phyloP scores from a whole-genome alignment of 2,888 invertebrate species.

The Acanthoscelides obtectus region DNA sequence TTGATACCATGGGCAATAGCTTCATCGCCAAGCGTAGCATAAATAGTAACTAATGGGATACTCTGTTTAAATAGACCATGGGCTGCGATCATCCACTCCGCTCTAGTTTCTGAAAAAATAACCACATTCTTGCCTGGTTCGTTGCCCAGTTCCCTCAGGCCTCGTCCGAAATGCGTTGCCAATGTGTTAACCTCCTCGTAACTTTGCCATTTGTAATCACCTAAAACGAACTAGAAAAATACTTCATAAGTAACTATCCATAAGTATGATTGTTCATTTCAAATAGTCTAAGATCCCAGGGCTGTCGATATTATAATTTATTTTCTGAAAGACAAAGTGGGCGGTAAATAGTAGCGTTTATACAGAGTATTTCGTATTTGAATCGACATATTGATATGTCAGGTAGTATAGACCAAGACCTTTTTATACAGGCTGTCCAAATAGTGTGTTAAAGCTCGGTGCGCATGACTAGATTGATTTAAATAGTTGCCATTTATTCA shows the following conservation, averaged over 20 bases:
- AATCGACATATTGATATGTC: too few relatives aligned
- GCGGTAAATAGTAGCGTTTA: too few relatives aligned
- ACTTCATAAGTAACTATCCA: background rate
- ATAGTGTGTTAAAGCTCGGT: too few relatives aligned
- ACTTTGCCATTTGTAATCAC: conserved; percentile 83
- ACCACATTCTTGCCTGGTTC: conserved; percentile 69
- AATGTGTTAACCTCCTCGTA: conserved; percentile 69
- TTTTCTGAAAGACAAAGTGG: too few relatives aligned
- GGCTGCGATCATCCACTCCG: conserved; percentile 94
- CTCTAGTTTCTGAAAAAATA: conserved; percentile 92
- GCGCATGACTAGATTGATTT: too few relatives aligned
- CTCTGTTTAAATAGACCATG: conserved; percentile 92
- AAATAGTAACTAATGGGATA: conserved; percentile 90
- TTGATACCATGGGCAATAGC: conserved; percentile 93
- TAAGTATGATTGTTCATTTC: too few relatives aligned
- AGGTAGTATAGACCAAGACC: too few relatives aligned
- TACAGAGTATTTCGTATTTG: too few relatives aligned
- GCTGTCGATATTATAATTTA: too few relatives aligned
- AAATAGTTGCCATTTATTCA: too few relatives aligned
- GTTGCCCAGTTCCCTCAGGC: conserved; percentile 73
- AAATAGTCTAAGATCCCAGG: too few relatives aligned
- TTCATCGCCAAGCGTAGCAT: conserved; percentile 92
- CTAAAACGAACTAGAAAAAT: conserved; percentile 70
- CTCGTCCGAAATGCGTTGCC: conserved; percentile 73
- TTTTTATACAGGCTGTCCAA: too few relatives aligned